phyloP scores from a whole-genome alignment of 2,113 vertebrate species.

The Hippocampus guttulatus region DNA sequence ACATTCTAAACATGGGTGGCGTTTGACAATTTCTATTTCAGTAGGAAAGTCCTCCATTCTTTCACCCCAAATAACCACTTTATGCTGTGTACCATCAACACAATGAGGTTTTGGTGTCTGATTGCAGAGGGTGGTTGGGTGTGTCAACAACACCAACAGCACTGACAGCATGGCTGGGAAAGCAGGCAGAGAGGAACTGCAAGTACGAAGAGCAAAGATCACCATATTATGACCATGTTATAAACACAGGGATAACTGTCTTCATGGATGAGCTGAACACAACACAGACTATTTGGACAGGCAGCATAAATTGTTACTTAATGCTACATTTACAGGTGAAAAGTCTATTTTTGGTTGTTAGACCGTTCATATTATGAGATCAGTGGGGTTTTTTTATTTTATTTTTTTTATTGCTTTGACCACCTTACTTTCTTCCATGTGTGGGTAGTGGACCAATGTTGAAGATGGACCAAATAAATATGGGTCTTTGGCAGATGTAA shows the following conservation, averaged over 20 bases:
- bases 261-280: neutral
- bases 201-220: neutral
- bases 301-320: neutral
- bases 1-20: neutral
- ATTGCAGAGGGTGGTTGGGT: slow-evolving; percentile 2
- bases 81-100: neutral
- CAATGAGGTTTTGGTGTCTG: neutral
- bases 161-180: neutral
- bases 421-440: slow-evolving; percentile 22
- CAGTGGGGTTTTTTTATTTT: neutral
- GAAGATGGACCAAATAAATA: slow-evolving; percentile 35
- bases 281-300: neutral
- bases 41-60: neutral
- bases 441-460: slow-evolving; percentile 15
- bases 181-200: neutral
- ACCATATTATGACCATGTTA: neutral
- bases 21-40: neutral
- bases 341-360: neutral
- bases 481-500: neutral
- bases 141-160: neutral
- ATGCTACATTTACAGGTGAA: neutral
- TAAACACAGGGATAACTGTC: neutral
- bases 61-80: neutral
- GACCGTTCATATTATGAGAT: neutral
- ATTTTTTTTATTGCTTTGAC: neutral